A percentile compares a stretch with the other conserved stretches of the same genome.
Conservation (phyloP, 2,888 invertebrate genomes). For the Chrysolina oricalcia region DNA sequence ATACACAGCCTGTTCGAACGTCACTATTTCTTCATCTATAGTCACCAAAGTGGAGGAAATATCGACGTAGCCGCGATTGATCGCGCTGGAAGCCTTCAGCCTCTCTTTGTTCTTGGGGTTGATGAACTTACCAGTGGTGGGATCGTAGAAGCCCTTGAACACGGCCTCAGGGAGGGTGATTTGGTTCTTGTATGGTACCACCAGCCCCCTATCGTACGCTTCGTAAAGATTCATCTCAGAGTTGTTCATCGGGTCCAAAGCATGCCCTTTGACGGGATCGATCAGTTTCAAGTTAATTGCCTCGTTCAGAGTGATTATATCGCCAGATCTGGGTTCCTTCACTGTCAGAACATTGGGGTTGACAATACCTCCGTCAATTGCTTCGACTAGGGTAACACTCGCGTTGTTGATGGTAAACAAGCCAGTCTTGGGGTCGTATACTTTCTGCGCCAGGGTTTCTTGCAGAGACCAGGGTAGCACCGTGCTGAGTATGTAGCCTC, state of each 20-base stretch:
- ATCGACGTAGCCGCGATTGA: conserved; percentile 88
- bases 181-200: conserved; percentile 87
- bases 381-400: conserved; percentile 82
- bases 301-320: conserved; percentile 86
- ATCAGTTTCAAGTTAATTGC: conserved; percentile 85
- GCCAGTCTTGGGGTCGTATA: conserved; percentile 85
- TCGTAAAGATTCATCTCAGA: conserved; percentile 86
- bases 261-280: conserved; percentile 86
- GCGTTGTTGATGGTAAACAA: conserved; percentile 81
- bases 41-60: conserved; percentile 89
- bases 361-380: conserved; percentile 83
- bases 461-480: conserved; percentile 87
- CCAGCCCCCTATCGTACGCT: conserved; percentile 87
- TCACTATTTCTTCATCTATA: conserved; percentile 85
- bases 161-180: conserved; percentile 91
- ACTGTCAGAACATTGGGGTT: conserved; percentile 85
- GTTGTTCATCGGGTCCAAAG: conserved; percentile 83
- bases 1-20: conserved; percentile 87
- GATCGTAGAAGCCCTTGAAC: conserved; percentile 93
- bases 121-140: conserved; percentile 86
- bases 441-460: conserved; percentile 86
- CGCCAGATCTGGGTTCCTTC: conserved; percentile 85
- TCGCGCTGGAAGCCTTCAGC: conserved; percentile 87
- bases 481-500: conserved; percentile 86
- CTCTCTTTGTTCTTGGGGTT: conserved; percentile 87